Evolutionary conservation across 2,797 vertebrate species (phyloP).

Genomic region (Champsocephalus esox): DNA sequence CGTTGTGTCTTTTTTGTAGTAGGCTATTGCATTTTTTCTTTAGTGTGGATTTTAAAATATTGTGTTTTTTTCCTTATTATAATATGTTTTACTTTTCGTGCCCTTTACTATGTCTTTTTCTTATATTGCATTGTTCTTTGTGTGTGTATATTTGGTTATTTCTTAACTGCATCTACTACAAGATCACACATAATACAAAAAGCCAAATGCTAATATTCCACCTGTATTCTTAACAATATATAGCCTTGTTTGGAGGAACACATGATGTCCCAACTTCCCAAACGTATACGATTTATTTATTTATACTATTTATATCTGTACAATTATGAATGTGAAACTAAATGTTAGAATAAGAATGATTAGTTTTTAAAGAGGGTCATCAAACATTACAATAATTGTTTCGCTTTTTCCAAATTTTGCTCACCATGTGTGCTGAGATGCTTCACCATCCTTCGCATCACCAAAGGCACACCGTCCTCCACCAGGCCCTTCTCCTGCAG

Average conservation of each 20-base stretch:
- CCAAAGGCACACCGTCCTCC: slow-evolving; percentile 86
- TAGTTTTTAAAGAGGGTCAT: not conserved
- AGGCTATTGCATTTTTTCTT: not conserved
- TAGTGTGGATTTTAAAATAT: not conserved
- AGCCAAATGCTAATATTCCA: not conserved
- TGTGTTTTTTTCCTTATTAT: not conserved
- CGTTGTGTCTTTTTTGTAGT: too few species aligned
- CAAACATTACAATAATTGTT: not conserved
- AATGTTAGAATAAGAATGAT: not conserved
- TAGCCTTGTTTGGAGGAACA: not conserved
- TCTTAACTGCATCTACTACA: not conserved
- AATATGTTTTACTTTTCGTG: not conserved
- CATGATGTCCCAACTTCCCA: not conserved
- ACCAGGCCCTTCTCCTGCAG: slow-evolving; percentile 84
- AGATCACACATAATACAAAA: not conserved
- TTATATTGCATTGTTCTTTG: not conserved
- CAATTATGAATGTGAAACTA: not conserved
- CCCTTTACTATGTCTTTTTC: not conserved
- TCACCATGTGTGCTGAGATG: slow-evolving; percentile 88
- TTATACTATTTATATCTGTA: not conserved
- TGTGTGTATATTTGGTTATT: slow-evolving; percentile 7
- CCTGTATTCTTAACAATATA: not conserved
- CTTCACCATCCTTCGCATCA: slow-evolving; percentile 88
- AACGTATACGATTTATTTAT: not conserved
- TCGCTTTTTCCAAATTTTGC: slow-evolving; percentile 31